A percentile compares a stretch with the other conserved stretches of the same genome.
Conservation (phyloP, 1,140 invertebrate species). For the Probaryconus sp. region DNA sequence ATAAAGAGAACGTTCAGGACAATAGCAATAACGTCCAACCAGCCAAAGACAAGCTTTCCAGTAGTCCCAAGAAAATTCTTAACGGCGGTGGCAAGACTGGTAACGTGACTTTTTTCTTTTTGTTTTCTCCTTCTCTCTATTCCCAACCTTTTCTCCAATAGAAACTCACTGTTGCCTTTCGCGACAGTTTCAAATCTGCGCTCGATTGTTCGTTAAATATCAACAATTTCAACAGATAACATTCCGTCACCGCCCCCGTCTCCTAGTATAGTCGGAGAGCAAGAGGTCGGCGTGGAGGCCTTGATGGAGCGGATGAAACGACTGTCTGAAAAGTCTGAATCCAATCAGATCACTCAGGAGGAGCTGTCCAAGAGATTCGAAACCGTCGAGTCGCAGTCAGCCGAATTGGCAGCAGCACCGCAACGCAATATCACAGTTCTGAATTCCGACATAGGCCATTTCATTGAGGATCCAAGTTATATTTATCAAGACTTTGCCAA, state of each 20-base stretch:
- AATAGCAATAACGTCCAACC: constrained; percentile 73
- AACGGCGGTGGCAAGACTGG: constrained; percentile 74
- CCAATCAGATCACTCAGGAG: constrained; percentile 83
- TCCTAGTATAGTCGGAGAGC: constrained; percentile 77
- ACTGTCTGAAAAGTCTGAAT: constrained; percentile 84
- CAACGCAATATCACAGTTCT: constrained; percentile 73
- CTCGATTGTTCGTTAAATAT: background rate
- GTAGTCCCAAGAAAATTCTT: constrained; percentile 76
- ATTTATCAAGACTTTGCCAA: constrained; percentile 91
- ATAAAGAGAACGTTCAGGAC: constrained; percentile 75
- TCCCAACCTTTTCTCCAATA: background rate
- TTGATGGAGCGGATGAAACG: constrained; percentile 90
- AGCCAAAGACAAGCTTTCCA: constrained; percentile 73
- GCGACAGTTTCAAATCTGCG: background rate
- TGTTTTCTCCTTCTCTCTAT: background rate
- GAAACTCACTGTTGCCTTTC: too few relatives aligned
- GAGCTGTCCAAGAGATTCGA: constrained; percentile 88
- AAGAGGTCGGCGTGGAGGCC: constrained; percentile 84
- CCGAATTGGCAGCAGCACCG: constrained; percentile 82
- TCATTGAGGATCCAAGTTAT: constrained; percentile 87
- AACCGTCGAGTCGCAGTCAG: constrained; percentile 86
- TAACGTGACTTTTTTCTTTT: constrained; percentile 39
- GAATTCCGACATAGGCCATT: constrained; percentile 83
- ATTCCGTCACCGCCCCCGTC: constrained; percentile 76
- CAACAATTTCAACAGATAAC: constrained; percentile 63